Base-by-base conservation (phyloP, 2,113 vertebrate genomes). In the Plecturocebus donacophilus region DNA sequence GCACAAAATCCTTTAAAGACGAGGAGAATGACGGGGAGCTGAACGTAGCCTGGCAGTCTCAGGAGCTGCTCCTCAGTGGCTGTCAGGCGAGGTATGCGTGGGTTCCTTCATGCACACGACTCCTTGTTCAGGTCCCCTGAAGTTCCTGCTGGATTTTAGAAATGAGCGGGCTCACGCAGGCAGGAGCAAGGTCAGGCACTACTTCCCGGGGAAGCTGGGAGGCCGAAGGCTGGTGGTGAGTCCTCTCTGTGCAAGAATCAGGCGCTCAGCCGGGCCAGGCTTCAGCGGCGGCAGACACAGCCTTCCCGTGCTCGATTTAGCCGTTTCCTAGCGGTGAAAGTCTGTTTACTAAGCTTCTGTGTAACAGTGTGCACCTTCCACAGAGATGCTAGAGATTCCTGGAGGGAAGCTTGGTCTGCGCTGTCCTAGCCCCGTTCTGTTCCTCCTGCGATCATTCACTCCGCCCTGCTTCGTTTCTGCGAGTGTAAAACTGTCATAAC, bases 371-470 rank as follows among this genome's bases (percentile, higher is more conserved):
- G 6, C 4, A 17, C 30, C 49, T 40, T 83, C 14, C 2, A 0
- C 19, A 1, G 27, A 84, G 68, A n/a, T 0, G 52, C 61, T 38
- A 1, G 3, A 49, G 73, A 30, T 30, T 9, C 6, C 0, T 0
- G 3, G 32, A 0, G 2, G 19, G 30, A 42, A 9, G 45, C 75
- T 73, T 25, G 21, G 58, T 23, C 2, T 4, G 8, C 61, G 16
- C 12, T 3, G 12, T 2, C 6, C 23, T 47, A 2, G 64, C 16
- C 1, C 19, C 3, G 0, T 17, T 21, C 49, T 6, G 0, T 14
- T 61, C 35, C 30, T 54, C 45, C 30, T 4, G n/a, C 0, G 0
- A 21, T 23, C 49, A 0, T 64, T 68, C 27, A 2, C 21, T n/a
- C 47, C 30, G 64, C 76, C n/a, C 1, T 0, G 0, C 70, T 32